These are phyloP conservation scores for Chelon labrosus DNA, from an alignment of 2,797 vertebrate genomes.

Conservation along the genomic window DNA sequence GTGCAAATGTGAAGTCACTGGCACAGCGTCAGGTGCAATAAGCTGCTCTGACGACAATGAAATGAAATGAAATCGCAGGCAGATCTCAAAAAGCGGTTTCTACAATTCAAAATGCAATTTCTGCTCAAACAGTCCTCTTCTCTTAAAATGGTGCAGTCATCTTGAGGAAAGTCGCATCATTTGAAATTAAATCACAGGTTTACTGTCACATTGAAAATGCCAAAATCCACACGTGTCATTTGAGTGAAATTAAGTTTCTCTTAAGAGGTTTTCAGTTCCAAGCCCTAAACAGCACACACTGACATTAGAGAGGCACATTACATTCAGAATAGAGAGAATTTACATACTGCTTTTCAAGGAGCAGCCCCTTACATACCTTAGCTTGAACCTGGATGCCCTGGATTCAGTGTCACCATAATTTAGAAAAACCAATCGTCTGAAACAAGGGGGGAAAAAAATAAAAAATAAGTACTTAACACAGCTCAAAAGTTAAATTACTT, in stretches of 20 bases:
- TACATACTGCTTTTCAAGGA: conserved; percentile 25
- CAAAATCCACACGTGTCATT: conserved; percentile 8
- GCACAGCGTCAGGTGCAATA: neutral
- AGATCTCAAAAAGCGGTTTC: neutral
- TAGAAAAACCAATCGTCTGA: conserved; percentile 21
- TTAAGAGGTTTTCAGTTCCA: neutral
- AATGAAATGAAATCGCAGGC: neutral
- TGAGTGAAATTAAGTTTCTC: neutral
- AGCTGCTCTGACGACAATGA: neutral
- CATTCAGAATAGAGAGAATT: neutral
- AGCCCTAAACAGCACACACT: neutral
- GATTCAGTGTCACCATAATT: conserved; percentile 41
- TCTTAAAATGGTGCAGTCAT: conserved; percentile 7
- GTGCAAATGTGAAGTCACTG: neutral
- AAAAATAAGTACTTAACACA: neutral
- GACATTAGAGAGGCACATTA: neutral
- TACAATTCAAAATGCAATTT: neutral
- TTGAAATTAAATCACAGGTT: conserved; percentile 45
- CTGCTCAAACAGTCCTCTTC: conserved; percentile 44
- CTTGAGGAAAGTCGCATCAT: conserved; percentile 33
- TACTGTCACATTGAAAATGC: conserved; percentile 1
- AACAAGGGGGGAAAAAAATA: neutral
- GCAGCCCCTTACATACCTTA: conserved; percentile 68
- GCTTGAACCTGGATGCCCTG: conserved; percentile 38
- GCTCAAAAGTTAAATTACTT: neutral